phyloP scores from a whole-genome alignment of 1,140 invertebrate species.

The Scaptomyza montana region DNA sequence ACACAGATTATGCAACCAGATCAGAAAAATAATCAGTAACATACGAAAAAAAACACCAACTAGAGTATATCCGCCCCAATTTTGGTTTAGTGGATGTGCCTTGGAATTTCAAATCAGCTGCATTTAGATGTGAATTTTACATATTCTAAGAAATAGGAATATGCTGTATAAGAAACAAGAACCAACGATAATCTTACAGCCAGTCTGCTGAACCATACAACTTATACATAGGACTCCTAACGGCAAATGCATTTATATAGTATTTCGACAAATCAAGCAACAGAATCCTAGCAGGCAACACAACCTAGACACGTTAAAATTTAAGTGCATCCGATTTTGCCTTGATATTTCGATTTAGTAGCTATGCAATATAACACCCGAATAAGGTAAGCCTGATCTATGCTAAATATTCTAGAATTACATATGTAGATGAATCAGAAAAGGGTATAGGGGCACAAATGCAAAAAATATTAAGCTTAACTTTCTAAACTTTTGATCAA shows the following conservation, averaged over 20 bases:
- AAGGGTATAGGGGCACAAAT: slow-evolving; percentile 3
- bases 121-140: slow-evolving; percentile 52
- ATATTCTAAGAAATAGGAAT: slow-evolving; percentile 2
- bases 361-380: slow-evolving; percentile 60
- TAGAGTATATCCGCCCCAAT: background rate
- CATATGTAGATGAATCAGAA: slow-evolving; percentile 1
- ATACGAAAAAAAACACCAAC: background rate
- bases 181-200: slow-evolving; percentile 46
- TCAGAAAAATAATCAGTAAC: background rate
- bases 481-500: slow-evolving; percentile 33
- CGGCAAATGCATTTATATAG: slow-evolving; percentile 40
- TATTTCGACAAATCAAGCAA: slow-evolving; percentile 28
- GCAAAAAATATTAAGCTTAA: slow-evolving; percentile 18
- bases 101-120: slow-evolving; percentile 41
- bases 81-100: slow-evolving; percentile 50
- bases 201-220: slow-evolving; percentile 27
- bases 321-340: slow-evolving; percentile 38
- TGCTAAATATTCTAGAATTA: slow-evolving; percentile 12
- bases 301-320: background rate
- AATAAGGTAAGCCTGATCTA: slow-evolving; percentile 48
- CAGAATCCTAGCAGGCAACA: slow-evolving; percentile 17
- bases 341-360: slow-evolving; percentile 63
- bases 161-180: slow-evolving; percentile 10
- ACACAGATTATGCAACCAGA: slow-evolving; percentile 9
- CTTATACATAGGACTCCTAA: slow-evolving; percentile 7